Evolutionary conservation across 2,888 invertebrate genomes (phyloP), one percentile per base, ranked within the genome.

Genomic region (Netelia virgata): DNA sequence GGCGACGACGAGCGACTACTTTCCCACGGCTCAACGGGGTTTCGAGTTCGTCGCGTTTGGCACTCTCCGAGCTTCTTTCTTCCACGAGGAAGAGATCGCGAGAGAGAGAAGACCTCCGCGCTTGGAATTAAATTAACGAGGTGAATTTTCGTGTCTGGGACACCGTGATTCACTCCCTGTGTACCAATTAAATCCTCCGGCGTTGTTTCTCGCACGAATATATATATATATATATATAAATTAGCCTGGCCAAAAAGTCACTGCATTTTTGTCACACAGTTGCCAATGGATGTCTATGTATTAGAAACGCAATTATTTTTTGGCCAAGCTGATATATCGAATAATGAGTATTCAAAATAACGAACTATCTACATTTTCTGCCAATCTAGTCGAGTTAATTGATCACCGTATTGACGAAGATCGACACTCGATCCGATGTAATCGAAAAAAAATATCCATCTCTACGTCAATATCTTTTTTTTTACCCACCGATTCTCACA

Each of bases 11-110:
- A 66, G 59, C 73, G 50, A 50, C 20, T 18, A 69, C 74, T 74
- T 81, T 81, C 81, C 74, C 81, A 81, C 81, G 81, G 74, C 74
- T 81, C 61, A 16, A 50, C 74, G 68, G 61, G 47, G 74, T 74
- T 69, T 68, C 74, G 61, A 69, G 57, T 66, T 41, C 66, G 64
- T 69, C 74, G 74, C 74, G 81, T 81, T 81, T 75, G 68, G 81
- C 74, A 81, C 81, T 74, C 74, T 66, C 57, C 36, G 18, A 3
- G 3, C 57, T 53, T 57, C 57, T 18, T 53, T 57, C 57, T 59
- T 57, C 23, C n/a, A n/a, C 50, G 59, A 20, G 36, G 36, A 36
- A 36, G 36, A 36, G 36, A 36, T 36, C 1, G 36, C 36, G 36
- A 36, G 36, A 36, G 36, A 36, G 36, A 6, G 28, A 36, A 28